Evolutionary conservation across 2,113 vertebrate species (phyloP), one percentile per base, ranked within the genome.

Genomic region (Oxygymnocypris stewartii): DNA sequence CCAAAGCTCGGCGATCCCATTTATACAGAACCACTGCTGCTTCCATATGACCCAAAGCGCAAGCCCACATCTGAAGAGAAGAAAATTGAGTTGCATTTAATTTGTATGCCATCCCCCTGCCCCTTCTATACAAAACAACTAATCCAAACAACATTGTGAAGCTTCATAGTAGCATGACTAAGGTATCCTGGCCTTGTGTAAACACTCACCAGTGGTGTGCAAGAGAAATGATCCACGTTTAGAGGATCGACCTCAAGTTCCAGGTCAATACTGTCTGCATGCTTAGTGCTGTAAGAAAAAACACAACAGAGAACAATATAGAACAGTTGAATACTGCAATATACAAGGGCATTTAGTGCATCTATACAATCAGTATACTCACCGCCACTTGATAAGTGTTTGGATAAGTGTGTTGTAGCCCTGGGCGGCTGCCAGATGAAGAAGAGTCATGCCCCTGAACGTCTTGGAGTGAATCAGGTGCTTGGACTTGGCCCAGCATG

Each of bases 301-400:
- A 87, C 31, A 85, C 25, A 13, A 76, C 2, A 44, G 79, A 57
- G 20, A 89, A 51, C 84, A 86, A 79, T 37, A 31, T 57, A 79
- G 31, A 54, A n/a, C n/a, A 42, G n/a, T 6, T 82, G 31, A 59
- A 40, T 74, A 23, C 28, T 49, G 40, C 44, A 10, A 16, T 35
- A 79, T 69, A 31, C 25, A 79, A 9, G 25, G 49, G 13, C 40
- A 57, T 71, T 65, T 63, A 14, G 63, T 84, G 82, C 85, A 74
- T 35, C 12, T n/a, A 7, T 14, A 13, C 23, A 65, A 87, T 42
- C 4, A 11, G 35, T 3, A 20, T 74, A 28, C 96, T 96, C 93
- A 99, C 98, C 98, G 96, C 98, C 98, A 99, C 40, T 97, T 97
- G 93, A 99, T 98, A 92, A 99, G 97, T 65, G 98, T 98, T 94